Base-by-base conservation (phyloP, 1,140 invertebrate species). In the Nixonia krombeini region DNA sequence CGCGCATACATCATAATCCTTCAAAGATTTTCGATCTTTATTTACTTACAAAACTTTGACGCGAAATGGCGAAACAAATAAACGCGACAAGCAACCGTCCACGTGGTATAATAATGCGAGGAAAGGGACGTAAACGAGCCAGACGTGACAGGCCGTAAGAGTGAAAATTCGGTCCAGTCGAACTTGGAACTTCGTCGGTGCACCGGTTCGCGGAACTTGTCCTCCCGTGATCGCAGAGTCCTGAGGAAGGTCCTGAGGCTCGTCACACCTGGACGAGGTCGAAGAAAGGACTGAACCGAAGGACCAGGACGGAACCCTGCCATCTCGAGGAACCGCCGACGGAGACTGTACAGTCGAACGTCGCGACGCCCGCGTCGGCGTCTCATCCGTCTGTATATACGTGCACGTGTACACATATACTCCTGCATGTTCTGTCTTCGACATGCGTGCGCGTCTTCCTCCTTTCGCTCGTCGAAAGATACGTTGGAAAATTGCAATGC, bases 261-360 rank as follows among this genome's bases (percentile, higher is more conserved):
- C 59, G 51, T 67, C 52, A 56, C 51, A 46, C 35, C 55, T 53
- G 51, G 58, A 53, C 65, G 59, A 63, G 21, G 73, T 70, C 69
- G 68, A 70, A 73, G 71, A 57, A 78, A 74, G 76, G 73, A 79
- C 77, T 77, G 74, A 78, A 71, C 15, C 49, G 64, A 70, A 50
- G 56, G 72, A 64, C 49, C 59, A 56, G 64, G 63, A 66, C 57
- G 49, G 62, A 70, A 76, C 69, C 68, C 75, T 81, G 72, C 75
- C 79, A 80, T 76, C 80, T 82, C 79, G 78, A 78, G 74, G 73
- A 77, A 78, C 74, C 75, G 77, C 80, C 75, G 78, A 80, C 78
- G 79, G 73, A 79, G 80, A 83, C 82, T 84, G 82, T 82, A 80
- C 80, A 76, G 79, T 80, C 72, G 80, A 82, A 81, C 81, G 81